These are phyloP conservation scores for Meloidogyne floridensis DNA, from an alignment of 1,140 invertebrate species.

Conservation along the genomic window DNA sequence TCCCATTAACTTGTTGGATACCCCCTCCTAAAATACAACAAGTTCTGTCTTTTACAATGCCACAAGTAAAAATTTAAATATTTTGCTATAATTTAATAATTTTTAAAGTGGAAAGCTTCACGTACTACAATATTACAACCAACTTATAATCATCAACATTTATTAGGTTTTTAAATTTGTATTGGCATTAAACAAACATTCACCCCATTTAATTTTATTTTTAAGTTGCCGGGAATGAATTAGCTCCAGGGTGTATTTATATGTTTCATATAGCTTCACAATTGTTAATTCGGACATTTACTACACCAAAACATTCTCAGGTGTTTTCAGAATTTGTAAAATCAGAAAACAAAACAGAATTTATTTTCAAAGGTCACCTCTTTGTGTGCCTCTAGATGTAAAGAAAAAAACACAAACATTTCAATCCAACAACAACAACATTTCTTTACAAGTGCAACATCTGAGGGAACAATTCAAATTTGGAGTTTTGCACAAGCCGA, in stretches of 20 bases:
- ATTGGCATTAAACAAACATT: too few species aligned
- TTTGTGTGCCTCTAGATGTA: slow-evolving; percentile 52
- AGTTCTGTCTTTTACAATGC: slow-evolving; percentile 27
- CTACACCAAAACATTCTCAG: slow-evolving; percentile 26
- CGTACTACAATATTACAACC: slow-evolving; percentile 55
- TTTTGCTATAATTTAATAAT: slow-evolving; percentile 23
- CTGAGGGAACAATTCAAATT: slow-evolving; percentile 53
- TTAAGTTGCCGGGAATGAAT: slow-evolving; percentile 48
- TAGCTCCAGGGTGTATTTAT: slow-evolving; percentile 48
- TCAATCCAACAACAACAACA: slow-evolving; percentile 14
- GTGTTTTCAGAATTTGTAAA: not conserved
- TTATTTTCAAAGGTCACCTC: slow-evolving; percentile 58
- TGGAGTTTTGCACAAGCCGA: slow-evolving; percentile 56
- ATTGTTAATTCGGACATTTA: slow-evolving; percentile 57
- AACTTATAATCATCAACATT: slow-evolving; percentile 64
- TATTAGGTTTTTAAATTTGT: slow-evolving; percentile 38
- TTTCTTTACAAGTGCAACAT: slow-evolving; percentile 59
- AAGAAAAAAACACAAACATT: slow-evolving; percentile 27
- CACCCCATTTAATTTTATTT: not conserved
- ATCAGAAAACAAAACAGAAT: not conserved
- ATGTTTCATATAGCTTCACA: slow-evolving; percentile 66
- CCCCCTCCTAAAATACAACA: slow-evolving; percentile 64
- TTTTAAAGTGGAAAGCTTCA: slow-evolving; percentile 51
- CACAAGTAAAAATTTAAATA: slow-evolving; percentile 12
- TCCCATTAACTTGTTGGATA: slow-evolving; percentile 65